phyloP scores from a whole-genome alignment of 2,113 vertebrate genomes.

The Macquaria australasica region DNA sequence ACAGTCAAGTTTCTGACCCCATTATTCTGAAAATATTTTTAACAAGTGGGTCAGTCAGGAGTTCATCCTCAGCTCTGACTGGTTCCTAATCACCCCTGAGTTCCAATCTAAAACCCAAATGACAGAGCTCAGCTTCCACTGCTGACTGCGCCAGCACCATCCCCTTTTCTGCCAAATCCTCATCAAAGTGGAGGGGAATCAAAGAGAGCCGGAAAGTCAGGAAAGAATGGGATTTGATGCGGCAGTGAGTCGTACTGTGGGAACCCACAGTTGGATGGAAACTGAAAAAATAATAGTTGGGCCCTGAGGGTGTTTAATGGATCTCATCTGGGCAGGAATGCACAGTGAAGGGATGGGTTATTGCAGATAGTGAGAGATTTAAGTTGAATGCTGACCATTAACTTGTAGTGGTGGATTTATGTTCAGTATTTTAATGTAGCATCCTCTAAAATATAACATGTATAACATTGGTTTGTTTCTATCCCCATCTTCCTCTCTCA shows the following conservation, averaged over 20 bases:
- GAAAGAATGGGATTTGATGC: slow-evolving; percentile 63
- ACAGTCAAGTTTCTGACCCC: slow-evolving; percentile 30
- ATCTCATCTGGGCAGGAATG: slow-evolving; percentile 41
- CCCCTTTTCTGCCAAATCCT: slow-evolving; percentile 74
- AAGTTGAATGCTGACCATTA: background rate
- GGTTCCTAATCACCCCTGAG: slow-evolving; percentile 63
- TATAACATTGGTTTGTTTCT: slow-evolving; percentile 2
- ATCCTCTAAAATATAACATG: slow-evolving; percentile 6
- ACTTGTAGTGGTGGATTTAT: background rate
- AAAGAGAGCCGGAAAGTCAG: slow-evolving; percentile 51
- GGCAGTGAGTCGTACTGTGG: slow-evolving; percentile 51
- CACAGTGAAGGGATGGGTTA: background rate
- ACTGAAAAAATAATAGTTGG: slow-evolving; percentile 58
- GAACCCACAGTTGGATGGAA: slow-evolving; percentile 60
- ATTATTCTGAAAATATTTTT: slow-evolving; percentile 55
- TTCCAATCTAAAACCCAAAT: slow-evolving; percentile 66
- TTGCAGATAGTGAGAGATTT: slow-evolving; percentile 9
- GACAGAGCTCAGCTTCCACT: slow-evolving; percentile 54
- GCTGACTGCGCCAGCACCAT: slow-evolving; percentile 28
- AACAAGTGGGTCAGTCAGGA: slow-evolving; percentile 65
- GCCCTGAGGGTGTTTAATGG: slow-evolving; percentile 28
- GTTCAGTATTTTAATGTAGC: background rate
- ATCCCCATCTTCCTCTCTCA: background rate
- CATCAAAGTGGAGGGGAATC: slow-evolving; percentile 69
- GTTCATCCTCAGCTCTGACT: slow-evolving; percentile 63